Evolutionary conservation across 2,888 invertebrate genomes (phyloP).

Genomic region (Drosophila phalerata): DNA sequence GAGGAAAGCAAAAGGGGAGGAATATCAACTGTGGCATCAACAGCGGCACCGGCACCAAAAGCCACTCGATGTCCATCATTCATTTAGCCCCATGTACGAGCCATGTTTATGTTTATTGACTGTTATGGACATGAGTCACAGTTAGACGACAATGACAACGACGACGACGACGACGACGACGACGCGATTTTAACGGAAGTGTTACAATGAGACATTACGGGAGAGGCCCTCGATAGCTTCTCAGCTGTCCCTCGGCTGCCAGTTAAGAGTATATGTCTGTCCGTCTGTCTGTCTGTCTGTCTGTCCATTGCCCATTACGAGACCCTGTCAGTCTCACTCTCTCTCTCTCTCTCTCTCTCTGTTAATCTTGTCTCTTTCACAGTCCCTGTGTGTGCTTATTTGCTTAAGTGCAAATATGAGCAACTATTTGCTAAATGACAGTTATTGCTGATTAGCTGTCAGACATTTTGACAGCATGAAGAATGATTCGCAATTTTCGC

Average conservation of each 20-base stretch:
- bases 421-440: slow-evolving; percentile 83
- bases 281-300: slow-evolving; percentile 11
- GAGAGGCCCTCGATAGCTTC: slow-evolving; percentile 51
- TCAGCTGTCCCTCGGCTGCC: slow-evolving; percentile 45
- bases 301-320: slow-evolving; percentile 59
- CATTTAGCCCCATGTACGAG: slow-evolving; percentile 69
- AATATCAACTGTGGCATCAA: slow-evolving; percentile 26
- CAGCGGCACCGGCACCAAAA: slow-evolving; percentile 46
- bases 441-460: slow-evolving; percentile 83
- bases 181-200: slow-evolving; percentile 76
- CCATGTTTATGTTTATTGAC: slow-evolving; percentile 82
- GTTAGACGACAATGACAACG: slow-evolving; percentile 64
- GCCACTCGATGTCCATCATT: slow-evolving; percentile 81
- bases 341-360: slow-evolving; percentile 7
- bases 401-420: slow-evolving; percentile 83
- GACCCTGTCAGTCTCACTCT: slow-evolving; percentile 65
- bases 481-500: slow-evolving; percentile 76
- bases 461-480: slow-evolving; percentile 80
- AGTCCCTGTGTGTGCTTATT: slow-evolving; percentile 56
- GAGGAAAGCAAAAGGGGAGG: not conserved
- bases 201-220: slow-evolving; percentile 73
- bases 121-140: slow-evolving; percentile 82
- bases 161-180: slow-evolving; percentile 52
- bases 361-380: slow-evolving; percentile 2
- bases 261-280: slow-evolving; percentile 23